phyloP scores from a whole-genome alignment of 2,888 invertebrate species.

The Papilio gigon region DNA sequence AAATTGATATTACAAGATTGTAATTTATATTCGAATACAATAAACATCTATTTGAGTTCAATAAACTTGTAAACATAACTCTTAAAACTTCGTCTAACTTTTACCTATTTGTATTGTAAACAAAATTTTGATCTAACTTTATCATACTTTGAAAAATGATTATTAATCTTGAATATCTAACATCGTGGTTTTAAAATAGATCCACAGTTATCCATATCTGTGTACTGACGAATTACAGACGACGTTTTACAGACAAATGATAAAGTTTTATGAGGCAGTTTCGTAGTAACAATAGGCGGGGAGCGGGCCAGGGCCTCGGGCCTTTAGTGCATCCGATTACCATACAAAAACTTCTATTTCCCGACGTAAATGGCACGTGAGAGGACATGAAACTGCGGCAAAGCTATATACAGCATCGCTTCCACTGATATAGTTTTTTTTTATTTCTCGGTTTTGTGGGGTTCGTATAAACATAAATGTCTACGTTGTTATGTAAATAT shows the following conservation, averaged over 20 bases:
- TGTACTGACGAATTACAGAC: constrained; percentile 43
- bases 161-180: too few species aligned
- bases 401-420: constrained; percentile 67
- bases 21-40: constrained; percentile 21
- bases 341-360: constrained; percentile 83
- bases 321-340: constrained; percentile 80
- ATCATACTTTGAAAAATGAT: too few species aligned
- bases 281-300: constrained; percentile 69
- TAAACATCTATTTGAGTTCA: background rate
- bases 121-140: too few species aligned
- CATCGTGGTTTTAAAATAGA: too few species aligned
- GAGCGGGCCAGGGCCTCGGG: constrained; percentile 63
- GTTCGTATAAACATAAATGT: constrained; percentile 1
- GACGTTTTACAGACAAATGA: constrained; percentile 59
- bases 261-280: constrained; percentile 74
- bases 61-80: constrained; percentile 7
- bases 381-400: constrained; percentile 78
- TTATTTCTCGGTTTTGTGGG: constrained; percentile 38
- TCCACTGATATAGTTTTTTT: constrained; percentile 58
- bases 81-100: background rate
- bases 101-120: background rate
- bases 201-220: constrained; percentile 31
- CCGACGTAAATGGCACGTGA: constrained; percentile 81
- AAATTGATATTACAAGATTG: constrained; percentile 38
- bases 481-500: background rate